Evolutionary conservation across 2,888 invertebrate species (phyloP), one percentile per base, ranked within the genome.

Genomic region (Elmis aenea): DNA sequence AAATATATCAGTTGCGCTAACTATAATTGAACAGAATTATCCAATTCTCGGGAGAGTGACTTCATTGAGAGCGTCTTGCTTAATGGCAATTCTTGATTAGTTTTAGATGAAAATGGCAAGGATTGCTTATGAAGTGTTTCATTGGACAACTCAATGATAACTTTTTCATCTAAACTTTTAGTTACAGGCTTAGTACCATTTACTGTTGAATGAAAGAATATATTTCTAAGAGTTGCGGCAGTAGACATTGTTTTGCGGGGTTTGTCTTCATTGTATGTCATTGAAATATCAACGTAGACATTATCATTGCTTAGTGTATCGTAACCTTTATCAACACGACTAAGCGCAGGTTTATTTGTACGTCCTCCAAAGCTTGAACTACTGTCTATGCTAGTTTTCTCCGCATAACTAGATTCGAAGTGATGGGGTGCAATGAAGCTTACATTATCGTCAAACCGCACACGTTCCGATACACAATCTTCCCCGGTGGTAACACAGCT

Each of bases 381-480:
- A 25, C 68, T 67, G 36, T 64, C 67, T 13, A 65, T 67, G 45
- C 66, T 66, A 2, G 64, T 58, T 44, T 72, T 72, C 39, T 70
- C 70, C n/a, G 61, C 60, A 28, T 59, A 55, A n/a, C 53, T 55
- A 11, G 52, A 47, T 15, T 52, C 50, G 24, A 47, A 52, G 13
- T 52, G 45, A 14, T 66, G 64, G 3, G 67, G 58, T 26, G 69
- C 72, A 32, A 76, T 73, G 54, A 75, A 74, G 51, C 75, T 78
- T 38, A 79, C 75, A 46, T 77, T 77, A 57, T 78, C 77, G 52
- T 80, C 79, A 54, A 80, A 79, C 34, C 78, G 69, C 1, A 79
- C 79, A n/a, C 79, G 66, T 54, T 80, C 80, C 1, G 77, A 77
- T 14, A 70, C 70, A 36, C 75, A 72, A 38, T 76, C 76, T 47